These are phyloP conservation scores for Microctonus hyperodae DNA, from an alignment of 2,888 invertebrate genomes.

Conservation along the genomic window DNA sequence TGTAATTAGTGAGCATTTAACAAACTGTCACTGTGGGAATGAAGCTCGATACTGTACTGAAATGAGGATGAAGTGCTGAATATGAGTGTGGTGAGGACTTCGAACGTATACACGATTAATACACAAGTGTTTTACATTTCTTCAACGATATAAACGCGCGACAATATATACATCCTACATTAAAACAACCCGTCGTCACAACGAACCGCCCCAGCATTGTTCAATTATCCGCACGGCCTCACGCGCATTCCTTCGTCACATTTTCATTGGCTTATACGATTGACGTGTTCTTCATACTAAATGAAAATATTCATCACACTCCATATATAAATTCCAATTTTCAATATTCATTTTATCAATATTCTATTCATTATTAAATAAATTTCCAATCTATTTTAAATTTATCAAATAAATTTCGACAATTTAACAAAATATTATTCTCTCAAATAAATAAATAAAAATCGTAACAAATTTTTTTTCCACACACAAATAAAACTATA, in stretches of 20 bases:
- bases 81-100: conserved; percentile 32
- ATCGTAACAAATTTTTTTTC: too few relatives aligned
- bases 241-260: conserved; percentile 22
- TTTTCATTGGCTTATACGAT: conserved; percentile 35
- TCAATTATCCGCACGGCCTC: conserved; percentile 33
- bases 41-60: conserved; percentile 48
- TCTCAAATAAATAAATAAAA: too few relatives aligned
- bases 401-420: neutral
- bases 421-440: too few relatives aligned
- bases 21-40: conserved; percentile 50
- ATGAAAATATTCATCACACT: neutral
- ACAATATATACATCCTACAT: neutral
- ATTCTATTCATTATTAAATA: neutral
- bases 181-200: conserved; percentile 36
- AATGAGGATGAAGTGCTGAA: conserved; percentile 11
- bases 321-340: neutral
- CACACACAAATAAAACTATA: too few relatives aligned
- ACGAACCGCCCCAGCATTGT: conserved; percentile 41
- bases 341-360: neutral
- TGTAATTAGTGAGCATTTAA: conserved; percentile 29
- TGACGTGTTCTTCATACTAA: conserved; percentile 17
- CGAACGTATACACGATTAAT: conserved; percentile 24
- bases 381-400: neutral
- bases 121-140: conserved; percentile 4
- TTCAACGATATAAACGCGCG: neutral